Base-by-base conservation (phyloP, 2,888 invertebrate genomes). In the Thysanoteuthis rhombus region DNA sequence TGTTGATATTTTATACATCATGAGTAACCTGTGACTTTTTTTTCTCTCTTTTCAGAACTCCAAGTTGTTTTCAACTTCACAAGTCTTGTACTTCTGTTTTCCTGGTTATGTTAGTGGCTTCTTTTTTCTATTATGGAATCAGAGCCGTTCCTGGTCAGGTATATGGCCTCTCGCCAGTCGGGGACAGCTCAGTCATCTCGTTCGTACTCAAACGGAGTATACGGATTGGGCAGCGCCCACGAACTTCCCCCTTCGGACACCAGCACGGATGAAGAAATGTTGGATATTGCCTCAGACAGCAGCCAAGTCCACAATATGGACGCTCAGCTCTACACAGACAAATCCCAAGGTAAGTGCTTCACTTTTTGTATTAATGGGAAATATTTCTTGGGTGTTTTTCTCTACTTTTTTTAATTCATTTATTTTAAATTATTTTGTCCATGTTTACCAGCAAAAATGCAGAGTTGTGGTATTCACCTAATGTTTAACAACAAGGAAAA, bases 141-240 rank as follows among this genome's bases (percentile, higher is more conserved):
- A 32, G 94, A 94, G 89, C 93, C 94, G 39, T 93, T 94, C 45
- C 94, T 94, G 90, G 94, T 94, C 36, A 93, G 93, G 58, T 75
- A n/a, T 75, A 92, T 92, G 92, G 92, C 94, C 92, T 92, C 94
- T 40, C 47, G 90, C 92, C 89, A 39, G 89, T 93, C 91, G 47
- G 39, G 91, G 90, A 93, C 91, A 93, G 93, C 42, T 58, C 92
- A 90, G 90, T 93, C 92, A 92, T 93, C 89, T 47, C 93, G 45
- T 89, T 93, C 38, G 42, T 92, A 94, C 94, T n/a, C 93, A 90
- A 89, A 94, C 94, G 90, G 94, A 93, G 93, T 92, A 89, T 93
- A 93, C 36, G 93, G 94, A 36, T 93, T 93, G 19, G 94, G 92
- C 52, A 93, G 94, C 19, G 93, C 93, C 38, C 94, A 93, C 47